A percentile compares a stretch with the other conserved stretches of the same genome.
These are phyloP conservation scores for Drosophila niveifrons DNA, from an alignment of 2,888 invertebrate genomes.

Conservation along the genomic window DNA sequence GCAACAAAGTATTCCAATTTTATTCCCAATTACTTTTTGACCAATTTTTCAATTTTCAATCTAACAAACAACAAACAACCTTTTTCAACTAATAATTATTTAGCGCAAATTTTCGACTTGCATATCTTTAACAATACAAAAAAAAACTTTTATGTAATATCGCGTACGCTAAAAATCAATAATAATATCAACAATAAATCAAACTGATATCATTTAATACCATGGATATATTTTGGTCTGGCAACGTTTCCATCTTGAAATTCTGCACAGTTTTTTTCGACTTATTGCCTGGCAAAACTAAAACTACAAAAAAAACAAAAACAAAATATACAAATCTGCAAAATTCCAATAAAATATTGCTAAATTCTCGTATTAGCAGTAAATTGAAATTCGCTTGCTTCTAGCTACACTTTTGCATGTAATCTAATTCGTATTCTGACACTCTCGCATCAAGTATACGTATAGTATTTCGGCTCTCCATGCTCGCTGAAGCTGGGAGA, in stretches of 20 bases:
- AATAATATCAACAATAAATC: conserved; percentile 20
- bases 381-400: conserved; percentile 72
- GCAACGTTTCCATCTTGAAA: conserved; percentile 79
- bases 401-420: conserved; percentile 77
- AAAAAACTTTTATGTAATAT: conserved; percentile 50
- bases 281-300: conserved; percentile 60
- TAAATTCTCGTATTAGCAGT: conserved; percentile 43
- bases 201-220: conserved; percentile 61
- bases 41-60: conserved; percentile 26
- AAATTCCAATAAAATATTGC: conserved; percentile 43
- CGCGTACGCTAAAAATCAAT: conserved; percentile 67
- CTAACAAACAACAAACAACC: conserved; percentile 15
- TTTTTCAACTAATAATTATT: conserved; percentile 60
- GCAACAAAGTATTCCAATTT: conserved; percentile 49
- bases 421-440: conserved; percentile 58
- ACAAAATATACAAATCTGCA: conserved; percentile 13
- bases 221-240: conserved; percentile 80
- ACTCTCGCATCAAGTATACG: conserved; percentile 58
- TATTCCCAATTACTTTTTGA: conserved; percentile 63
- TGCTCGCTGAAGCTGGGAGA: conserved; percentile 1
- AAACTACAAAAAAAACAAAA: conserved; percentile 11
- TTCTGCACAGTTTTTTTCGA: conserved; percentile 68
- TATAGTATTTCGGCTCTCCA: conserved; percentile 45
- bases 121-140: conserved; percentile 54
- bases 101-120: conserved; percentile 76